Conservation (phyloP, 2,888 invertebrate genomes). For the Acanthosepion lycidas region DNA sequence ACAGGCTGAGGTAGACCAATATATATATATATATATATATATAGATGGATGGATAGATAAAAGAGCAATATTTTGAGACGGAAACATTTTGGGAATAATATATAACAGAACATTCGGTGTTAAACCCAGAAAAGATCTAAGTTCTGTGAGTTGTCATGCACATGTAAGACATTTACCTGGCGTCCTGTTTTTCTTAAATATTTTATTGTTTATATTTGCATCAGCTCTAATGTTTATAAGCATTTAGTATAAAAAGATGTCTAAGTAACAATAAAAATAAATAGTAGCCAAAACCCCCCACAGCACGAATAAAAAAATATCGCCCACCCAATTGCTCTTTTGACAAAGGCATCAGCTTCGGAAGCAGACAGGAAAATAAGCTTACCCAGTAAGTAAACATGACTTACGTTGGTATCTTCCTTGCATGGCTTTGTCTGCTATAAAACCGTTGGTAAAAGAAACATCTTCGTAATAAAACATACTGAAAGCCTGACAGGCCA, state of each 20-base stretch:
- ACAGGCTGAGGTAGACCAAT: too few relatives aligned
- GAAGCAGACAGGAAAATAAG: neutral
- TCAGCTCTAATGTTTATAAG: neutral
- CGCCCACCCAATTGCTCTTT: neutral
- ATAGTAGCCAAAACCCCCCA: neutral
- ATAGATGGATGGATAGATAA: too few relatives aligned
- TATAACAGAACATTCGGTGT: too few relatives aligned
- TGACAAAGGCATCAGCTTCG: neutral
- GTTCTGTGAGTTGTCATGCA: too few relatives aligned
- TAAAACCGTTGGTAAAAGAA: neutral
- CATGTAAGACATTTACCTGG: too few relatives aligned
- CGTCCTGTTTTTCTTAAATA: neutral
- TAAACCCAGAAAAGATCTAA: too few relatives aligned
- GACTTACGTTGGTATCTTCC: neutral
- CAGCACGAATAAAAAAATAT: neutral
- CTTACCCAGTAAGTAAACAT: conserved; percentile 33
- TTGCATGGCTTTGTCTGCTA: neutral
- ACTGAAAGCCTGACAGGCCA: neutral
- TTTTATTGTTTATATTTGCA: too few relatives aligned
- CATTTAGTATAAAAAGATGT: neutral
- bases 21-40: too few relatives aligned
- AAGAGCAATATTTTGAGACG: too few relatives aligned
- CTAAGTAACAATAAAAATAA: neutral
- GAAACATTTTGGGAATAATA: too few relatives aligned
- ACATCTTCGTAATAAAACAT: neutral